phyloP scores from a whole-genome alignment of 2,113 vertebrate species.

The Falco punctatus region DNA sequence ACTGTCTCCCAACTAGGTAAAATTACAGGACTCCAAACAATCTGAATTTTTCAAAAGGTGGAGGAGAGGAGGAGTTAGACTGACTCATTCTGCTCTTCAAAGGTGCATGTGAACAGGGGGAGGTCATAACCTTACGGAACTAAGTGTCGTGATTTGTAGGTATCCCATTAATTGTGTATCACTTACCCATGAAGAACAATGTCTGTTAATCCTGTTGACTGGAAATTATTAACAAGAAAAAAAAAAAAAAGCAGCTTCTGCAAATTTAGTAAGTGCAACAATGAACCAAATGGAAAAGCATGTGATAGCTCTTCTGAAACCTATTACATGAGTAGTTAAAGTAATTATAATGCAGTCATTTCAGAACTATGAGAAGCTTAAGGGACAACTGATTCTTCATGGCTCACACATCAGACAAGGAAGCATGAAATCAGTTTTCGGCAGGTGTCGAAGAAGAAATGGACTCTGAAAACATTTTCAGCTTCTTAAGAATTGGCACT shows the following conservation, averaged over 20 bases:
- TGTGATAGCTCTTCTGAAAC: conserved; percentile 8
- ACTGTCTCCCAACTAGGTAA: background rate
- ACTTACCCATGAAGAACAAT: conserved; percentile 24
- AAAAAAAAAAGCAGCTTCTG: background rate
- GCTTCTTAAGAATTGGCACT: background rate
- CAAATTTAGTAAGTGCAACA: conserved; percentile 41
- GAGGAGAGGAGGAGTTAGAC: background rate
- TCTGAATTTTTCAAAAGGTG: background rate
- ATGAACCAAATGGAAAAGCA: conserved; percentile 31
- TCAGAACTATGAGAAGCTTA: background rate
- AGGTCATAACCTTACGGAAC: background rate
- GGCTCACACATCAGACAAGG: conserved; percentile 20
- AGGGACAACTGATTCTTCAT: conserved; percentile 3
- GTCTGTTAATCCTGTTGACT: conserved; percentile 42
- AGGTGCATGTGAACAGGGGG: background rate
- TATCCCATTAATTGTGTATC: background rate
- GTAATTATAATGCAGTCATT: conserved; percentile 34
- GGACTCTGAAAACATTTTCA: conserved; percentile 11
- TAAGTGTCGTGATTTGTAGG: background rate
- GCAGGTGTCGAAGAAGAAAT: conserved; percentile 27
- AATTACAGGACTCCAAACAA: background rate
- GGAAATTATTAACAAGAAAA: background rate
- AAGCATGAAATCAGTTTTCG: conserved; percentile 37
- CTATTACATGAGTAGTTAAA: conserved; percentile 21
- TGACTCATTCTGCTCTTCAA: background rate